These are phyloP conservation scores for Coreoperca whiteheadi DNA, from an alignment of 2,113 vertebrate genomes.

Conservation along the genomic window DNA sequence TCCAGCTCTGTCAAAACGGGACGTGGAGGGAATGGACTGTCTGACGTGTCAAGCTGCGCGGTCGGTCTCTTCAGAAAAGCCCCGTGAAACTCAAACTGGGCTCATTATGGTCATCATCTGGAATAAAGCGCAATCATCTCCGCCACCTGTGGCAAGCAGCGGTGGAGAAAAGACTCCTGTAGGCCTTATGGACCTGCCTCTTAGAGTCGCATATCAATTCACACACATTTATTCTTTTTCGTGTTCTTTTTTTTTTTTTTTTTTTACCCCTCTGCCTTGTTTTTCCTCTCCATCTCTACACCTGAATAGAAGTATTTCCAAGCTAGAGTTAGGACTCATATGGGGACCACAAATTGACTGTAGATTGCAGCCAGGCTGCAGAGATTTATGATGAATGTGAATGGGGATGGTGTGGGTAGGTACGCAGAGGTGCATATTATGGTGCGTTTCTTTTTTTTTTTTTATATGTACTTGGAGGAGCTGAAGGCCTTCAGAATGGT, in stretches of 20 bases:
- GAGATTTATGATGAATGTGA: conserved; percentile 75
- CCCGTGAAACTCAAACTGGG: conserved; percentile 53
- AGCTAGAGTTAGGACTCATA: conserved; percentile 63
- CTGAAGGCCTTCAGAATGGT: conserved; percentile 37
- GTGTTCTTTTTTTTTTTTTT: conserved; percentile 6
- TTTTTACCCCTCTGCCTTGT: neutral
- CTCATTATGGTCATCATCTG: conserved; percentile 72
- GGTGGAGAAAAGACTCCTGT: conserved; percentile 27
- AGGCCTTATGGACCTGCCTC: conserved; percentile 49
- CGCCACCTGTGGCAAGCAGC: conserved; percentile 58
- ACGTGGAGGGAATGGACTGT: conserved; percentile 29
- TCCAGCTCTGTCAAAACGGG: conserved; percentile 7
- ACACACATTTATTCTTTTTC: conserved; percentile 28
- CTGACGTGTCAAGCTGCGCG: conserved; percentile 53
- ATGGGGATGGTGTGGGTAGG: conserved; percentile 67
- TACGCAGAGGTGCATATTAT: conserved; percentile 67
- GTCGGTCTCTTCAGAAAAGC: conserved; percentile 55
- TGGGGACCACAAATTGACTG: conserved; percentile 74
- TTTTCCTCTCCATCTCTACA: conserved; percentile 49
- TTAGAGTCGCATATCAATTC: conserved; percentile 23
- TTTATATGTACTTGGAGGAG: conserved; percentile 37
- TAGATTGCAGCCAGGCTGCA: conserved; percentile 55
- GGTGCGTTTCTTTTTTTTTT: conserved; percentile 25
- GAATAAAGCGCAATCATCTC: conserved; percentile 71
- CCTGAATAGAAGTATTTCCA: conserved; percentile 58